phyloP scores from a whole-genome alignment of 2,113 vertebrate species.

The Speoplatyrhinus poulsoni region DNA sequence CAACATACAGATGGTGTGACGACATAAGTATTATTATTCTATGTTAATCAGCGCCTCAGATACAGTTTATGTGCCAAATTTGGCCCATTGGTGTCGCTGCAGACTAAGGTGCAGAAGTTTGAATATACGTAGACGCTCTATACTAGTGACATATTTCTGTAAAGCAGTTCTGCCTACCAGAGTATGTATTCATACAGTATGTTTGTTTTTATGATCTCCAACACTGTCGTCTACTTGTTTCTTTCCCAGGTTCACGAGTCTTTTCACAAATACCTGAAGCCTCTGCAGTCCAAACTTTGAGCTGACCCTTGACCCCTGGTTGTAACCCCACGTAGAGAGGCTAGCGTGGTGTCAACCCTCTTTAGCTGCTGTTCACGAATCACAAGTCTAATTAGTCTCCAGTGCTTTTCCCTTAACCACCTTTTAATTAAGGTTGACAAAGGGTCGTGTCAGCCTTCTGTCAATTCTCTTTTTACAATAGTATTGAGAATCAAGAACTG shows the following conservation, averaged over 20 bases:
- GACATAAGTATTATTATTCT: too few relatives aligned
- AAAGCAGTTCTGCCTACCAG: background rate
- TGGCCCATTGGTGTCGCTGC: too few relatives aligned
- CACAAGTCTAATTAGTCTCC: background rate
- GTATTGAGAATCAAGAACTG: too few relatives aligned
- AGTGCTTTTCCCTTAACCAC: background rate
- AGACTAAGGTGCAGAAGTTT: too few relatives aligned
- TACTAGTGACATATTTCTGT: too few relatives aligned
- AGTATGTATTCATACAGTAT: background rate
- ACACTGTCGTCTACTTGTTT: background rate
- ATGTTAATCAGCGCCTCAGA: too few relatives aligned
- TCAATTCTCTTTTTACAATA: background rate
- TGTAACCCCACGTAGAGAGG: background rate
- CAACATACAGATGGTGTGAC: background rate
- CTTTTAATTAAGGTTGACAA: background rate
- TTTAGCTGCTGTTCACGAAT: slow-evolving; percentile 5
- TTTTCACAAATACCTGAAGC: slow-evolving; percentile 91
- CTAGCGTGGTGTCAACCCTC: background rate
- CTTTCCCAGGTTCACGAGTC: slow-evolving; percentile 88
- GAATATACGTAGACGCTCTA: too few relatives aligned
- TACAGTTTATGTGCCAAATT: too few relatives aligned
- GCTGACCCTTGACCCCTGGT: slow-evolving; percentile 8
- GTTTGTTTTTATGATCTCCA: background rate
- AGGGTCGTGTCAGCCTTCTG: background rate
- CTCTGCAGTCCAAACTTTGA: slow-evolving; percentile 92